Conservation (phyloP, 2,113 vertebrate species). For the Turdus rufiventris region DNA sequence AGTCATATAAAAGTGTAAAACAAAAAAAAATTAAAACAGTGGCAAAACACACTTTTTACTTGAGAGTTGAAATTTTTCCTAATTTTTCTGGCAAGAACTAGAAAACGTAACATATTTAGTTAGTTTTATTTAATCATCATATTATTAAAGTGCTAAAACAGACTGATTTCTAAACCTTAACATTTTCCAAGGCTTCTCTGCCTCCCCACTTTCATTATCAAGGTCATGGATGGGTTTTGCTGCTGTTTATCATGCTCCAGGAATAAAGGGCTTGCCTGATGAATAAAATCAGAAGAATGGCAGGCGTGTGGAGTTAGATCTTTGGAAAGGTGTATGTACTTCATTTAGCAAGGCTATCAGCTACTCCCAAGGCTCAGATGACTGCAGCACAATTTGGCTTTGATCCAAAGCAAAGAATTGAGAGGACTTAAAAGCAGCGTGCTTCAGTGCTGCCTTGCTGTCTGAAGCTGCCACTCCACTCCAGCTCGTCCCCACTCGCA, state of each 20-base stretch:
- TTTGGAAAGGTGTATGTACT: neutral
- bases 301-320: neutral
- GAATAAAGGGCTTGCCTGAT: neutral
- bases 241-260: neutral
- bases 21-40: neutral
- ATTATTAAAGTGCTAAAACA: slow-evolving; percentile 32
- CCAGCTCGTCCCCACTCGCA: neutral
- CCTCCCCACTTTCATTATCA: neutral
- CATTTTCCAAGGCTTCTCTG: neutral
- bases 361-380: neutral
- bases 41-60: slow-evolving; percentile 2
- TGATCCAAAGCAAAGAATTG: neutral
- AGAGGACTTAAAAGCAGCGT: neutral
- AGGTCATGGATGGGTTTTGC: neutral
- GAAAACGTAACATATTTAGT: neutral
- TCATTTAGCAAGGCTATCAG: neutral
- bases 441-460: neutral
- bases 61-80: neutral
- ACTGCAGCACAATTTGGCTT: neutral
- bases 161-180: neutral
- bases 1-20: neutral
- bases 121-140: neutral
- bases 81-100: slow-evolving; percentile 27
- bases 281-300: neutral
- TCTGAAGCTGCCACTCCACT: neutral